phyloP scores from a whole-genome alignment of 1,140 invertebrate species.

The Rhysida immarginata region DNA sequence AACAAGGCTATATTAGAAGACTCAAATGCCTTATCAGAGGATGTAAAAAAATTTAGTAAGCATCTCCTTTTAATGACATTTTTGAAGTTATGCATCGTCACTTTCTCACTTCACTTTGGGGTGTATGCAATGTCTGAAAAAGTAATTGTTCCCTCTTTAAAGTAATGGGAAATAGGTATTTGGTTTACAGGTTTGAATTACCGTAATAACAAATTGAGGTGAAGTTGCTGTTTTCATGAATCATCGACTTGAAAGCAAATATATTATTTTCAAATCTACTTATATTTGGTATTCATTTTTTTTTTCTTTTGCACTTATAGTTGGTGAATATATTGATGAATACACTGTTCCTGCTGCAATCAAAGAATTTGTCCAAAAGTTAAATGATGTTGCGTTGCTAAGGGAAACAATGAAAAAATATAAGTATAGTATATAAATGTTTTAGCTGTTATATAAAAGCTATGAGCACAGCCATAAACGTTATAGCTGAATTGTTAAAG shows the following conservation, averaged over 20 bases:
- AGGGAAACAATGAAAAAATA: constrained; percentile 12
- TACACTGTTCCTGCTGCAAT: constrained; percentile 12
- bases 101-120: no score
- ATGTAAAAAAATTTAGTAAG: constrained; percentile 11
- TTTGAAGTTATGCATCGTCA: no score
- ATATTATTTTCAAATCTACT: not conserved
- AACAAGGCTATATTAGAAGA: not conserved
- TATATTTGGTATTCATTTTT: not conserved
- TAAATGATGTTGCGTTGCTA: constrained; percentile 10
- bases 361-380: constrained; percentile 7
- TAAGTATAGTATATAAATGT: not conserved
- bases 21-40: constrained; percentile 6
- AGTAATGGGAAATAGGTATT: no score
- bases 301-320: constrained; percentile 6
- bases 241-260: no score
- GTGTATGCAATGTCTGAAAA: no score
- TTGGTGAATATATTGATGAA: constrained; percentile 15
- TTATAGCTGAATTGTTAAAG: no score
- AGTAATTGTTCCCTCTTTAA: no score
- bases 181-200: no score
- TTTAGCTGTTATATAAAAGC: no score
- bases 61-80: no score
- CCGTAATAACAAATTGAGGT: not conserved
- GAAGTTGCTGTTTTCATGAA: no score
- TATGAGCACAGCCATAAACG: no score